phyloP scores from a whole-genome alignment of 2,888 invertebrate species.

The Erebia epiphron region DNA sequence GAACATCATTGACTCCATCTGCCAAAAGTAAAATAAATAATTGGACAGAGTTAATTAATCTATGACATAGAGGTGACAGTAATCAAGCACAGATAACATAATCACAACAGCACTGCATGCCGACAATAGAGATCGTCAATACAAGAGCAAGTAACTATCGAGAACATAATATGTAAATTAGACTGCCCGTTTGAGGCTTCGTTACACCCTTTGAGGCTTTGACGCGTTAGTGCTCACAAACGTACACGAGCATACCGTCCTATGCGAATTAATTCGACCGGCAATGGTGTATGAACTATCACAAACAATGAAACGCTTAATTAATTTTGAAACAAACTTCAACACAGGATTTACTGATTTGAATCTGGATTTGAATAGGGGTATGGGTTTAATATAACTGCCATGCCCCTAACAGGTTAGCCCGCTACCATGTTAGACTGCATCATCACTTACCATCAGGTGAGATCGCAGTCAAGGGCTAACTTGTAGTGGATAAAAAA shows the following conservation, averaged over 20 bases:
- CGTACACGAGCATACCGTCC: neutral
- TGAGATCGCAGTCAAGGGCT: no score
- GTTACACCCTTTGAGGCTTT: constrained; percentile 26
- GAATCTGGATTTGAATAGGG: no score
- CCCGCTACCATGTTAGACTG: no score
- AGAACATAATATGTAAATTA: constrained; percentile 26
- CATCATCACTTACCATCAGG: no score
- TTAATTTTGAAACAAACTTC: constrained; percentile 9
- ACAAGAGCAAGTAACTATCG: constrained; percentile 13
- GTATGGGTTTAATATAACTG: no score
- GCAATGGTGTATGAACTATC: constrained; percentile 15
- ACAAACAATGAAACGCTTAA: constrained; percentile 17
- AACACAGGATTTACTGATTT: no score
- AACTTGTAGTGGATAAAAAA: no score
- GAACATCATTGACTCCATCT: no score
- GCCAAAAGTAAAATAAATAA: no score
- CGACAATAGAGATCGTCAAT: constrained; percentile 22
- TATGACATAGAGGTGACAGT: neutral
- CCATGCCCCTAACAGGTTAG: no score
- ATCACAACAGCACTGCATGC: constrained; percentile 5
- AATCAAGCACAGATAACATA: constrained; percentile 2
- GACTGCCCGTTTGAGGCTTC: constrained; percentile 22
- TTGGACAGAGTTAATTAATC: no score
- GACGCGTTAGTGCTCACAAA: constrained; percentile 13
- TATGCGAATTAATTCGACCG: constrained; percentile 15